Evolutionary conservation across 1,140 invertebrate genomes (phyloP), one percentile per base, ranked within the genome.

Genomic region (Brachionus paranguensis): DNA sequence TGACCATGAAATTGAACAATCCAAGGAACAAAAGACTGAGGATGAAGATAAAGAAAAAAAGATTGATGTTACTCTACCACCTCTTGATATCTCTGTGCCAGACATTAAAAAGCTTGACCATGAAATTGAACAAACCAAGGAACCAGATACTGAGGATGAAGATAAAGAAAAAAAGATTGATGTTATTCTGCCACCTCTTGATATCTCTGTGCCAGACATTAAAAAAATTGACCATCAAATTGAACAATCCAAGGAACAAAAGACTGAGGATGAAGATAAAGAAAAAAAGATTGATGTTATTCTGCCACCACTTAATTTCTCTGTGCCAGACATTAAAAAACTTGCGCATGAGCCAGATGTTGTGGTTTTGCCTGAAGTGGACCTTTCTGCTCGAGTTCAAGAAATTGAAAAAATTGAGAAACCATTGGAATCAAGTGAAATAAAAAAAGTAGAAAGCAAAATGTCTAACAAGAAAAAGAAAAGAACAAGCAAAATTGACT

Each of bases 351-450:
- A 60, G 20, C 43, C 78, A 20, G 78, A 81, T 64, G 53, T 81
- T 20, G 78, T 81, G 11, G 78, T 81, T 55, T 37, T 81, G 20
- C 78, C 78, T 64, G 53, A 81, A 37, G 29, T 64, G 17, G 78
- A 45, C 17, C 7, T 72, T 7, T 72, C 41, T 43, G 68, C 41
- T 20, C 33, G 33, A 6, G n/a, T 12, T 5, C 29, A 45, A 72
- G 41, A 41, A 27, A 55, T 45, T 64, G 11, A 81, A 68, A 17
- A 81, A 81, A 27, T 4, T 45, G 41, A 74, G 27, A n/a, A 7
- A 14, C 65, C 53, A 2, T 60, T 27, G 53, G 20, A 17, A 24
- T 7, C 17, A 60, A 20, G 5, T 20, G 53, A 70, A 29, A 12
- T 4, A 37, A 41, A 70, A 70, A 2, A 14, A 70, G n/a, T 7